Conservation (phyloP, 2,113 vertebrate genomes). For the Rhea americana region DNA sequence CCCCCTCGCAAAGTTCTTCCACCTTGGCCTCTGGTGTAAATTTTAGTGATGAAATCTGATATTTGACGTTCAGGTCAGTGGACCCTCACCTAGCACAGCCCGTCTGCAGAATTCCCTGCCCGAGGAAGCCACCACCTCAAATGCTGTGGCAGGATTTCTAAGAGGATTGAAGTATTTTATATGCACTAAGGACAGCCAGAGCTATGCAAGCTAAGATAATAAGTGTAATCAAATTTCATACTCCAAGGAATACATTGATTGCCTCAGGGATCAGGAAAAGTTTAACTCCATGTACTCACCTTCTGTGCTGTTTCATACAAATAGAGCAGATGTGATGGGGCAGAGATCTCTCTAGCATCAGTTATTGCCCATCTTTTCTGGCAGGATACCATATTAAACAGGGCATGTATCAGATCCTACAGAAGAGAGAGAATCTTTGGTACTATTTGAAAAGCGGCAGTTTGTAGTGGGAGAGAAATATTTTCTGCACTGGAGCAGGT, state of each 20-base stretch:
- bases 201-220: constrained; percentile 51
- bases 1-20: background rate
- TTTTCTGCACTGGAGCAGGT: background rate
- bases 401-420: background rate
- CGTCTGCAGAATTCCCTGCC: background rate
- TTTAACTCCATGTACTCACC: background rate
- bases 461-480: background rate
- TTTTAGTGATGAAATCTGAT: background rate
- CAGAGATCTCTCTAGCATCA: background rate
- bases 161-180: background rate
- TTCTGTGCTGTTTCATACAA: background rate
- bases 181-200: constrained; percentile 9
- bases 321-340: background rate
- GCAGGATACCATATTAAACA: background rate
- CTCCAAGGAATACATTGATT: constrained; percentile 56
- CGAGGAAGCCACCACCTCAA: background rate
- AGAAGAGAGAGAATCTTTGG: background rate
- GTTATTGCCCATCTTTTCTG: background rate
- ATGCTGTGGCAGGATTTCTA: background rate
- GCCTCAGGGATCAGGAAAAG: constrained; percentile 12
- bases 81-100: background rate
- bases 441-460: fast-evolving
- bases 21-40: background rate
- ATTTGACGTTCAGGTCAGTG: background rate
- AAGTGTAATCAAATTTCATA: constrained; percentile 64